These are phyloP conservation scores for Leptinotarsa undecemlineata DNA, from an alignment of 1,140 invertebrate species.

Conservation along the genomic window DNA sequence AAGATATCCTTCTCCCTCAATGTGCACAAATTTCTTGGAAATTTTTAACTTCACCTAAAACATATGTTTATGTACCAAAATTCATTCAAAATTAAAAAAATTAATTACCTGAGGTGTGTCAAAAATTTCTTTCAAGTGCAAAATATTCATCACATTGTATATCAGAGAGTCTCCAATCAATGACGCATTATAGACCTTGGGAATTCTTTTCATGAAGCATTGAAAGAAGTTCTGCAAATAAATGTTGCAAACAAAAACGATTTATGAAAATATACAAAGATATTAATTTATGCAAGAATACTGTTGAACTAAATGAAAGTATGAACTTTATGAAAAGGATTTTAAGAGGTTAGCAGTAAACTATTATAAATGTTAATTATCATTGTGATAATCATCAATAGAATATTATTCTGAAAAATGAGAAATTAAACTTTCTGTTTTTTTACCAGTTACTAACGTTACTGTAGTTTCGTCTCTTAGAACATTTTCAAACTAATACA, in stretches of 20 bases:
- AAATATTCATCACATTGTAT: conserved; percentile 76
- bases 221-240: conserved; percentile 68
- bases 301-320: too few relatives aligned
- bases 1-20: conserved; percentile 38
- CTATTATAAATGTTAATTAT: too few relatives aligned
- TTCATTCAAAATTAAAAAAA: neutral
- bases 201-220: conserved; percentile 71
- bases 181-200: conserved; percentile 65
- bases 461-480: too few relatives aligned
- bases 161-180: conserved; percentile 68
- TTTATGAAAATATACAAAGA: too few relatives aligned
- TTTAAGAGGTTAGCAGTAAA: too few relatives aligned
- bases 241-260: neutral
- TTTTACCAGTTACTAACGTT: too few relatives aligned
- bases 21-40: conserved; percentile 44
- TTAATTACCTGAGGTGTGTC: conserved; percentile 66
- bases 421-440: too few relatives aligned
- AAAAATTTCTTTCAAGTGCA: conserved; percentile 78
- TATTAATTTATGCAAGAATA: too few relatives aligned
- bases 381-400: too few relatives aligned
- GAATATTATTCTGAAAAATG: too few relatives aligned
- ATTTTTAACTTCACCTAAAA: conserved; percentile 48
- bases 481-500: too few relatives aligned
- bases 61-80: neutral
- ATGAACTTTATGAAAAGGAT: too few relatives aligned